Conservation (phyloP, 2,888 invertebrate species). For the Watsonalla binaria region DNA sequence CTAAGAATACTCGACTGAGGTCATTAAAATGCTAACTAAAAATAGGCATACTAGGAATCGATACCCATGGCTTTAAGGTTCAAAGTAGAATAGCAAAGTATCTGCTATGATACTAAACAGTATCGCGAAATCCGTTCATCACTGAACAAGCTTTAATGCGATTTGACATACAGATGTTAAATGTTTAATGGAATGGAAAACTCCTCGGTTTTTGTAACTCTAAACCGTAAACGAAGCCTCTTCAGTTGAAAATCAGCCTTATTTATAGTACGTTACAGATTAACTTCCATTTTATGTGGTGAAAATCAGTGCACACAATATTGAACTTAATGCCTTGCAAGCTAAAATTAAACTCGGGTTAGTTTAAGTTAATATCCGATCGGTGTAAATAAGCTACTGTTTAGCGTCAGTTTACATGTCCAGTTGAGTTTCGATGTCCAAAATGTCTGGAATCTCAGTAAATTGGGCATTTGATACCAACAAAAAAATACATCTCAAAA, state of each 20-base stretch:
- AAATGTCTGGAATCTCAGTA: constrained; percentile 50
- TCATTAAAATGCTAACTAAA: neutral
- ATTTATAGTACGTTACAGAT: neutral
- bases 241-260: constrained; percentile 25
- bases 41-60: neutral
- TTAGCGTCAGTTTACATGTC: constrained; percentile 67
- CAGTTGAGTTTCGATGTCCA: constrained; percentile 60
- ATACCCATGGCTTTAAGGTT: neutral
- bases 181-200: constrained; percentile 69
- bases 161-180: constrained; percentile 66
- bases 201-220: constrained; percentile 62
- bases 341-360: constrained; percentile 31
- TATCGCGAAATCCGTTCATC: constrained; percentile 41
- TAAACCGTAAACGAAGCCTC: constrained; percentile 33
- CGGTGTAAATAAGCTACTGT: constrained; percentile 63
- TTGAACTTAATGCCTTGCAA: constrained; percentile 5
- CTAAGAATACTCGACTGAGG: too few species aligned
- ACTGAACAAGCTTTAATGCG: constrained; percentile 42
- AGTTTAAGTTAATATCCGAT: constrained; percentile 26
- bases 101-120: constrained; percentile 6
- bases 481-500: neutral
- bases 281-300: constrained; percentile 10
- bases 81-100: neutral
- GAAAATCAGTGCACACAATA: constrained; percentile 8
- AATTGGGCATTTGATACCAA: constrained; percentile 35